Evolutionary conservation across 1,140 invertebrate genomes (phyloP).

Genomic region (Choristoneura fumiferana): DNA sequence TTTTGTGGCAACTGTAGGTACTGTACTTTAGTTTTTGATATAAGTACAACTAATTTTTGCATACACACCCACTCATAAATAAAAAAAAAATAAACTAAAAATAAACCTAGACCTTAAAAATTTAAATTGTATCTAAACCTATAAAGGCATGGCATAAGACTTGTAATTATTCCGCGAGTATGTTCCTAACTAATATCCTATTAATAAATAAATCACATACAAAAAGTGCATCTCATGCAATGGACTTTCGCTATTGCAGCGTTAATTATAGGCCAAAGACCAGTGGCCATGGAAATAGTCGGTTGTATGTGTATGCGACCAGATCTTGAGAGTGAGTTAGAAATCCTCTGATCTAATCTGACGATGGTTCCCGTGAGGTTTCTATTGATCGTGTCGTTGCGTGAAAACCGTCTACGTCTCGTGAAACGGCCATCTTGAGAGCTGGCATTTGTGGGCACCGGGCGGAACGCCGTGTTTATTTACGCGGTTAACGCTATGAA

Average conservation of each 20-base stretch:
- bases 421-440: slow-evolving; percentile 26
- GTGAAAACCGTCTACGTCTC: slow-evolving; percentile 46
- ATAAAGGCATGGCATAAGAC: too few species aligned
- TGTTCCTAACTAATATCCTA: slow-evolving; percentile 20
- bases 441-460: slow-evolving; percentile 27
- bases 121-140: too few species aligned
- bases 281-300: not conserved
- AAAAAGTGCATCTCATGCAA: not conserved
- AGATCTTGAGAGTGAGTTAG: slow-evolving; percentile 21
- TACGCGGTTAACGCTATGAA: slow-evolving; percentile 10
- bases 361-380: slow-evolving; percentile 32
- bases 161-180: slow-evolving; percentile 25
- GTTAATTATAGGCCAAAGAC: not conserved
- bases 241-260: slow-evolving; percentile 8
- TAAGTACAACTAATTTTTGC: too few species aligned
- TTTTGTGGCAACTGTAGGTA: too few species aligned
- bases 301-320: not conserved
- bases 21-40: too few species aligned
- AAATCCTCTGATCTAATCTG: slow-evolving; percentile 31
- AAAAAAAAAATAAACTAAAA: too few species aligned
- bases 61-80: too few species aligned
- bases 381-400: slow-evolving; percentile 39
- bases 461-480: slow-evolving; percentile 30
- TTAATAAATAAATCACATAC: slow-evolving; percentile 13
- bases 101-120: too few species aligned